A percentile compares a stretch with the other conserved stretches of the same genome.
These are phyloP conservation scores for Archilochus colubris DNA, from an alignment of 2,113 vertebrate species.

Conservation along the genomic window DNA sequence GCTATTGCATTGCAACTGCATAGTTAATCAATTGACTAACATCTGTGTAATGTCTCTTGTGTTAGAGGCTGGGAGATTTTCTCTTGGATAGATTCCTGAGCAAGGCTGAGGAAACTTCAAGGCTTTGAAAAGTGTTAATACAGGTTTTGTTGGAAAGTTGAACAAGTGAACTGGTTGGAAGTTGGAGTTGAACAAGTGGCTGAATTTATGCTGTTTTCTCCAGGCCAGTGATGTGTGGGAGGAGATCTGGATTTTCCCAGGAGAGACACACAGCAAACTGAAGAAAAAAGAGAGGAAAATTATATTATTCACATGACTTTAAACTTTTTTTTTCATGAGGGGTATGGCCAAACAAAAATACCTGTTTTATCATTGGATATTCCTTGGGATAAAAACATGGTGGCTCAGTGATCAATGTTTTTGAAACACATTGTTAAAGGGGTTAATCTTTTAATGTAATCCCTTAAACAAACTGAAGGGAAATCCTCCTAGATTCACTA, in stretches of 20 bases:
- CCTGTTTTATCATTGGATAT: not conserved
- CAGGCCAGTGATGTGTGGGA: not conserved
- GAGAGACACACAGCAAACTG: rapidly evolving
- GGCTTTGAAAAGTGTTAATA: not conserved
- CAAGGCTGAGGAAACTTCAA: not conserved
- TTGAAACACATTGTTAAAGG: not conserved
- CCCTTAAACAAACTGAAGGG: not conserved
- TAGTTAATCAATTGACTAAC: slow-evolving; percentile 72
- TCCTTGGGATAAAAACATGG: not conserved
- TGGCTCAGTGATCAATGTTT: not conserved
- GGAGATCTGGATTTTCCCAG: not conserved
- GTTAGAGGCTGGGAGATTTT: not conserved
- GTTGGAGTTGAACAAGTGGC: not conserved
- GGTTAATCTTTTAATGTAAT: not conserved
- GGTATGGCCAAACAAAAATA: not conserved
- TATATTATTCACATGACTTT: not conserved
- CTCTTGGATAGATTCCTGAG: not conserved
- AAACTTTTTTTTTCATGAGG: not conserved
- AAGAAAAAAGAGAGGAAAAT: not conserved
- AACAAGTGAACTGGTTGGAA: not conserved
- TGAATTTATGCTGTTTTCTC: not conserved
- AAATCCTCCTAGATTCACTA: not conserved
- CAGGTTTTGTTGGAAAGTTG: not conserved
- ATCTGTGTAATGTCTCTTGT: slow-evolving; percentile 57
- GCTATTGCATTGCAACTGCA: slow-evolving; percentile 46